Base-by-base conservation (phyloP, 1,140 invertebrate species). In the Pararge aegeria region DNA sequence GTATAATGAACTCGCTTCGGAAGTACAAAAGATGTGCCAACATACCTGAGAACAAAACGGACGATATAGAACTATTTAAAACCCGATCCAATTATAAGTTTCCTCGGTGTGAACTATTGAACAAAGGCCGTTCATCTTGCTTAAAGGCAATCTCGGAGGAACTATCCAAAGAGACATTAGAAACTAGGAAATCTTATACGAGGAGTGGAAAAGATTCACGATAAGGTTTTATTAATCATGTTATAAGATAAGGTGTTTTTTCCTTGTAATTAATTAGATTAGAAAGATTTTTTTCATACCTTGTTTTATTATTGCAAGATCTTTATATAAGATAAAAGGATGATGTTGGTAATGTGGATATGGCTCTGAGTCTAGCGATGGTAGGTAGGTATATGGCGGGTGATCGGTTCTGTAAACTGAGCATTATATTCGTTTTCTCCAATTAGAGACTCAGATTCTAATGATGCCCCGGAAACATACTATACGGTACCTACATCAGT, bases 11-110 rank as follows among this genome's bases (percentile, higher is more conserved):
- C n/a, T 75, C 70, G 10, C 74, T 86, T 42, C 64, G 69, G 5
- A 84, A 72, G 44, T 72, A 70, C 58, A 73, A 66, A n/a, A 64
- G 20, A 54, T 30, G 52, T 19, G 53, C 49, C n/a, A 48, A 63
- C 44, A 46, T 64, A 19, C 18, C 67, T 1, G 59, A 49, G n/a
- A 55, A 68, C 37, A 70, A 53, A 12, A 19, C 51, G 10, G 67
- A 73, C 40, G 69, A 73, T 20, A 44, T 52, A 40, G 71, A 71
- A 20, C 51, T 48, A 49, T 61, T 55, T 21, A 68, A 73, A 68
- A 58, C 29, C 46, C 77, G 65, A 68, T 78, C 77, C 19, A 78
- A 72, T 66, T 80, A 80, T 51, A 78, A 81, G 63, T 81, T 81
- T 34, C 75, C 80, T 27, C 63, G 70, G 18, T 74, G 69, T 64